phyloP scores from a whole-genome alignment of 2,113 vertebrate genomes.

The Takifugu bimaculatus region DNA sequence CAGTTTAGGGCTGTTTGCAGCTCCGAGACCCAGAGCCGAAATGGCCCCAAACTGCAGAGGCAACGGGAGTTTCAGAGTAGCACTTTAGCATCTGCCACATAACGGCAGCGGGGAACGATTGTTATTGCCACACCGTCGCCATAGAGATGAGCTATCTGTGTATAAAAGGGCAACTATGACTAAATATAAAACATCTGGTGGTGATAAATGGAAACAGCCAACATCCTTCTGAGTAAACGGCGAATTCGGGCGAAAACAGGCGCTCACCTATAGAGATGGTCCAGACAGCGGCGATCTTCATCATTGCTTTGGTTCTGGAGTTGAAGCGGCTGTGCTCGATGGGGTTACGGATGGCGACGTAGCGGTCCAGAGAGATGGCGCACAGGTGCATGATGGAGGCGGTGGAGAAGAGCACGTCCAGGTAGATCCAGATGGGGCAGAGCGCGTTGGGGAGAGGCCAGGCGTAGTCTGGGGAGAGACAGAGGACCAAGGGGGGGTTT shows the following conservation, averaged over 20 bases:
- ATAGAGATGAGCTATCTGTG: too few relatives aligned
- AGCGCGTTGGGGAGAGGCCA: slow-evolving; percentile 92
- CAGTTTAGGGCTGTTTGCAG: too few relatives aligned
- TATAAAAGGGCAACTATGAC: too few relatives aligned
- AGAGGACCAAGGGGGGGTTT: neutral
- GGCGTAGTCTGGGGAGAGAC: slow-evolving; percentile 81
- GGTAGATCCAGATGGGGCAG: slow-evolving; percentile 98
- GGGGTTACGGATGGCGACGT: slow-evolving; percentile 97
- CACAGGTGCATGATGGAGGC: slow-evolving; percentile 99
- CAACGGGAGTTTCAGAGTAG: too few relatives aligned
- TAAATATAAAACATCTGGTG: too few relatives aligned
- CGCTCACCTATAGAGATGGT: slow-evolving; percentile 94
- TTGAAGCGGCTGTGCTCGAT: slow-evolving; percentile 99
- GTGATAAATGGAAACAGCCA: too few relatives aligned
- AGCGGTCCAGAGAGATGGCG: slow-evolving; percentile 97
- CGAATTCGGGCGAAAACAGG: neutral
- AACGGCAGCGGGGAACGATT: too few relatives aligned
- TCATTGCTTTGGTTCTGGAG: slow-evolving; percentile 97
- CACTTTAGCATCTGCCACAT: too few relatives aligned
- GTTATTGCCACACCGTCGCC: too few relatives aligned
- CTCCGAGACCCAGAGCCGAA: too few relatives aligned
- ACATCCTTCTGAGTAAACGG: too few relatives aligned
- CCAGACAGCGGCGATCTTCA: slow-evolving; percentile 99
- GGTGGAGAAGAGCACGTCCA: slow-evolving; percentile 97
- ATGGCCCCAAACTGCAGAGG: too few relatives aligned